Base-by-base conservation (phyloP, 92 coral and sea anemone species). In the Heteractis magnifica region DNA sequence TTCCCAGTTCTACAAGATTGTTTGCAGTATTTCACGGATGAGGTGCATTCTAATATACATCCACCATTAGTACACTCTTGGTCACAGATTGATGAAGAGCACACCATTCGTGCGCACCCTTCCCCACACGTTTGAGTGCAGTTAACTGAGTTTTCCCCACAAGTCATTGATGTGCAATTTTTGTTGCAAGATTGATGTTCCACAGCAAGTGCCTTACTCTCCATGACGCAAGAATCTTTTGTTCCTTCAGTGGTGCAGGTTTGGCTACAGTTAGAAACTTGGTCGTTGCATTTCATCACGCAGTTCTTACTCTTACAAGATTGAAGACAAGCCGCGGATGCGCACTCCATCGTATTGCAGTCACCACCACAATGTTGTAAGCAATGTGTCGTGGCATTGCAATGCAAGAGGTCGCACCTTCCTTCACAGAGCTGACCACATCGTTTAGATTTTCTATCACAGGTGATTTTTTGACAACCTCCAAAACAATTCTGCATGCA, bases 401-500 rank as follows among this genome's bases (percentile, higher is more conserved):
- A 82, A 9, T 72, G 64, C 59, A 82, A 10, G 9, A 21, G 49
- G 56, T 75, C 73, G 16, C 86, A 82, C 20, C 49, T 74, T 34
- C 86, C 86, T 71, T 56, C 13, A 49, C 86, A 82, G 4, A 72
- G 70, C 53, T 82, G 86, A 59, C 79, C 64, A 65, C 86, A 82
- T 73, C 60, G 52, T 26, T 82, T 50, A 14, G 86, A 82, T 5
- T 59, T 21, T 18, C 79, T 75, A 56, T 75, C 58, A 56, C 86
- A 82, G 4, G 41, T 34, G 19, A 82, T 9, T 7, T 4, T 26
- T 50, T 60, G 86, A 58, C 86, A 82, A 5, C 56, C 49, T 9
- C 86, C 86, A 49, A 72, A 72, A 44, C 86, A 82, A 41, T 82
- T 75, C 49, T 82, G 86, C 72, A 74, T 82, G 71, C 86, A 82